Percentiles rank a stretch among this genome's conserved stretches.
Conservation (phyloP, 1,140 invertebrate genomes). For the Lysiphlebus fabarum region DNA sequence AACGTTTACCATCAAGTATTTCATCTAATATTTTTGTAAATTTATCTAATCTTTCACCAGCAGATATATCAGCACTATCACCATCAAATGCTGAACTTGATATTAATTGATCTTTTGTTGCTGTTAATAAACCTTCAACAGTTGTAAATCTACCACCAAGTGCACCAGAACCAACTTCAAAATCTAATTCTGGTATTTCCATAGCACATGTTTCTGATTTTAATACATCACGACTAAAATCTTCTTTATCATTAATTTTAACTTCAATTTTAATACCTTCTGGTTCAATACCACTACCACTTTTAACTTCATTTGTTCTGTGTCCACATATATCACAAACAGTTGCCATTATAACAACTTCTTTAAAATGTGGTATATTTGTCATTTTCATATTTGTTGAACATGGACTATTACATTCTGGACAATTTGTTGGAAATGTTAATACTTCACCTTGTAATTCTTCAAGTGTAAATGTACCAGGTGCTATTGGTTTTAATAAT, state of each 20-base stretch:
- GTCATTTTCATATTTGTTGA: slow-evolving; percentile 96
- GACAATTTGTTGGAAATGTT: slow-evolving; percentile 84
- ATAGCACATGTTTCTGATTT: slow-evolving; percentile 94
- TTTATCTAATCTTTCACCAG: slow-evolving; percentile 57
- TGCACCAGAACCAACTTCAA: slow-evolving; percentile 79
- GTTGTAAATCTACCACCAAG: slow-evolving; percentile 95
- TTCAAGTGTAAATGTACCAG: slow-evolving; percentile 63
- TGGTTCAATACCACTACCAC: slow-evolving; percentile 84
- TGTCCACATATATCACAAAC: slow-evolving; percentile 87
- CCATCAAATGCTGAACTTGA: slow-evolving; percentile 68
- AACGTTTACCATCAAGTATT: slow-evolving; percentile 64
- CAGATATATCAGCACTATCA: slow-evolving; percentile 65
- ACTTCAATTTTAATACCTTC: slow-evolving; percentile 79
- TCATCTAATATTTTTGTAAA: slow-evolving; percentile 72
- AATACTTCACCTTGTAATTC: slow-evolving; percentile 78
- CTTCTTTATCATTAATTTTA: slow-evolving; percentile 67
- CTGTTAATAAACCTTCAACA: slow-evolving; percentile 78
- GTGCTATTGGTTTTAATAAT: slow-evolving; percentile 62
- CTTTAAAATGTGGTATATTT: slow-evolving; percentile 94
- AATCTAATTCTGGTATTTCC: slow-evolving; percentile 84
- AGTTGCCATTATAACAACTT: slow-evolving; percentile 96
- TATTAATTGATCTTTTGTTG: slow-evolving; percentile 68
- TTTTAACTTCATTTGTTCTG: slow-evolving; percentile 93
- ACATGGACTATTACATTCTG: slow-evolving; percentile 77
- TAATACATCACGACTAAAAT: slow-evolving; percentile 88